Base-by-base conservation (phyloP, 1,140 invertebrate genomes). In the Drosophila parabipectinata region DNA sequence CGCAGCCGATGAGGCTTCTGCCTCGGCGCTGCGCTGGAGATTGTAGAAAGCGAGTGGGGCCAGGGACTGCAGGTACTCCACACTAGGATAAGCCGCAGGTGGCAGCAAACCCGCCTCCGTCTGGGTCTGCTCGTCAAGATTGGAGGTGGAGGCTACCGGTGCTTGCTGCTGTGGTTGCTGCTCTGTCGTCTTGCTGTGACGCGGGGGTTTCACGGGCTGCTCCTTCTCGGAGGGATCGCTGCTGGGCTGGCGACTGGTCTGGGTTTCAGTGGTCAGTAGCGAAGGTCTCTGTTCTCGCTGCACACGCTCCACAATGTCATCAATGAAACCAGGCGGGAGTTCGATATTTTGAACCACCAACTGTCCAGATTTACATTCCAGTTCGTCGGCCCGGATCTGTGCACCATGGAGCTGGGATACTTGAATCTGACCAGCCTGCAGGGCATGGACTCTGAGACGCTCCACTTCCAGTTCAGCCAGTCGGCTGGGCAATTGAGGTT, bases 321-420 rank as follows among this genome's bases (percentile, higher is more conserved):
- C 93, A 12, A 95, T 93, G 28, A 95, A 93, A 4, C 93, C 92
- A 4, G 94, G 93, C 4, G 95, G 94, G 67, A 95, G 92, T 84
- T 95, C 94, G 39, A 95, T 93, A 51, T 94, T 94, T 74, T 93
- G 94, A 4, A 95, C 93, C 32, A 94, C 93, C 63, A 95, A 92
- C 76, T 95, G 93, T 0, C 94, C 95, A 7, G 93, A 93, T 82
- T 94, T 91, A 54, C 90, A 91, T 30, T 94, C 44, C 93, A 95
- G 77, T 92, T 94, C 78, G 95, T 93, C 91, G 2, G 91, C 78
- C 6, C 14, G 77, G 15, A 97, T 93, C 4, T 94, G 94, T 39
- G 94, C 93, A 2, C 95, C 94, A 83, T 97, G 96, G 37, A 97
- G 94, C 87, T 97, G 96, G 1, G 96, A 96, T 0, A 96, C 96